Conservation (phyloP, 2,113 vertebrate species). For the Leucoraja erinaceus region DNA sequence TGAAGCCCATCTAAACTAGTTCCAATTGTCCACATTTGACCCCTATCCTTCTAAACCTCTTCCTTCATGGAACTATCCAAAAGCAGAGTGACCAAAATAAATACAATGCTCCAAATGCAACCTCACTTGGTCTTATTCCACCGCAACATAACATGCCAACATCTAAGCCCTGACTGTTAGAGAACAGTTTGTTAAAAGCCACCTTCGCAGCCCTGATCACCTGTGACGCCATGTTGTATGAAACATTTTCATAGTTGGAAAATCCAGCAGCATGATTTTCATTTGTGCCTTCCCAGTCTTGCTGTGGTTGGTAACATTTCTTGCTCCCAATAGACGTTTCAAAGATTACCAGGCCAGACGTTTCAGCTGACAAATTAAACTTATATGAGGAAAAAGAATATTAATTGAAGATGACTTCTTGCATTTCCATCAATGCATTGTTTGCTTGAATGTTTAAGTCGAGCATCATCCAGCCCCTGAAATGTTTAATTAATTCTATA, state of each 20-base stretch:
- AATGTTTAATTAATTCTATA: not conserved
- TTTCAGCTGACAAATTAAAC: not conserved
- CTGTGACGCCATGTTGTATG: not conserved
- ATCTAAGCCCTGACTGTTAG: too few species aligned
- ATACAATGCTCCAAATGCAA: too few species aligned
- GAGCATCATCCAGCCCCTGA: not conserved
- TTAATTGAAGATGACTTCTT: not conserved
- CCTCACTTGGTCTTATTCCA: too few species aligned
- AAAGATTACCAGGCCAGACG: not conserved
- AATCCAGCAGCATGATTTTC: not conserved
- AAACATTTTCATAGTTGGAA: not conserved
- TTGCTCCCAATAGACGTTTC: not conserved
- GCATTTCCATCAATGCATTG: not conserved
- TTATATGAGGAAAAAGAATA: not conserved
- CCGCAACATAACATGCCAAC: too few species aligned
- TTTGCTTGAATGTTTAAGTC: conserved; percentile 12
- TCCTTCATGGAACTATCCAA: too few species aligned
- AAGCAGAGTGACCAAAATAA: too few species aligned
- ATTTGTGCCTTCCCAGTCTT: not conserved
- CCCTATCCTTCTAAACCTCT: too few species aligned
- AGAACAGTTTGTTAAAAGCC: too few species aligned
- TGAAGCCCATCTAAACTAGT: too few species aligned
- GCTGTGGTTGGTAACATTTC: not conserved
- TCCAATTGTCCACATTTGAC: too few species aligned
- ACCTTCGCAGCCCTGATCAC: too few species aligned